Evolutionary conservation across 1,140 invertebrate genomes (phyloP).

Genomic region (Aethina tumida): DNA sequence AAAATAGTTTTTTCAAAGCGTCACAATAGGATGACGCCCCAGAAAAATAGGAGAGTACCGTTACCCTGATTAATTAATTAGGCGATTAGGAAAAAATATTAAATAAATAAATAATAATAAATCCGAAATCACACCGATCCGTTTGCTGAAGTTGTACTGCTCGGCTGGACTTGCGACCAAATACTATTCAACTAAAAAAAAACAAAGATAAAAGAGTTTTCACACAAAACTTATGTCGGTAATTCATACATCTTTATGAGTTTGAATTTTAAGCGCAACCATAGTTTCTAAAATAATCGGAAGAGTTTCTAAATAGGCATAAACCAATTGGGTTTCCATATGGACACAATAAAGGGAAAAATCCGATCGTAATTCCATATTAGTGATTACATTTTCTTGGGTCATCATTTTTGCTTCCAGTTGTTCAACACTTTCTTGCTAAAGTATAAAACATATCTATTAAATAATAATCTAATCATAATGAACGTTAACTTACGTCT

Average conservation of each 20-base stretch:
- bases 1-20: no score
- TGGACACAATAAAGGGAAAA: constrained; percentile 63
- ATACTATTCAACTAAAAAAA: no score
- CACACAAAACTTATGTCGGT: no score
- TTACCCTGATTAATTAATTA: no score
- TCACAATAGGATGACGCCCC: no score
- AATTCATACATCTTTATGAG: constrained; percentile 51
- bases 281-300: constrained; percentile 51
- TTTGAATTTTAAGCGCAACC: constrained; percentile 48
- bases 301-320: constrained; percentile 56
- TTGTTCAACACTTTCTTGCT: constrained; percentile 57
- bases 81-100: no score
- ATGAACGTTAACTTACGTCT: constrained; percentile 38
- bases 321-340: constrained; percentile 63
- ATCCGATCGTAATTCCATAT: constrained; percentile 58
- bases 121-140: no score
- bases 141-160: no score
- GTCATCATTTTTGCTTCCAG: constrained; percentile 59
- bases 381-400: constrained; percentile 60
- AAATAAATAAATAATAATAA: no score
- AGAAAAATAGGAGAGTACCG: no score
- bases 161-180: no score
- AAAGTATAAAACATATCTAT: constrained; percentile 13
- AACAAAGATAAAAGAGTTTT: no score
- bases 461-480: background rate